phyloP scores from a whole-genome alignment of 2,797 vertebrate genomes.

The Crocidura indochinensis region DNA sequence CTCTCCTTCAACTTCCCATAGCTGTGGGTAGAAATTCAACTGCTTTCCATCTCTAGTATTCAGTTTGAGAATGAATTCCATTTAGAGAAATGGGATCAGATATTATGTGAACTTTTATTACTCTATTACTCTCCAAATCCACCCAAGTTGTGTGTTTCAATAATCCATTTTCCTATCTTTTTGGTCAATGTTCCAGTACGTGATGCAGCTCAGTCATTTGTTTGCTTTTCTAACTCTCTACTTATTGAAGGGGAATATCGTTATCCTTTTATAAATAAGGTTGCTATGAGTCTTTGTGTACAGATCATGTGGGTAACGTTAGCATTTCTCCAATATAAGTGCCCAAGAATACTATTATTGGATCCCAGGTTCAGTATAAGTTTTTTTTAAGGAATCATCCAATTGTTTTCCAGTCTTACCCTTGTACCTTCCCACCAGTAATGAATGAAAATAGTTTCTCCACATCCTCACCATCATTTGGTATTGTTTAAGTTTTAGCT shows the following conservation, averaged over 20 bases:
- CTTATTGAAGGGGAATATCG: background rate
- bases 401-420: constrained; percentile 6
- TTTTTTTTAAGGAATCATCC: background rate
- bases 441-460: background rate
- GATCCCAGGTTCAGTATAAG: background rate
- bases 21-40: background rate
- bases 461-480: background rate
- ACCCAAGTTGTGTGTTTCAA: background rate
- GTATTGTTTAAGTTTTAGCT: background rate
- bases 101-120: constrained; percentile 5
- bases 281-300: background rate
- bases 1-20: background rate
- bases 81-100: background rate
- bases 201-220: background rate
- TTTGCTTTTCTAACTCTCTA: background rate
- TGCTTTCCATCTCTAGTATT: background rate
- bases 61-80: background rate
- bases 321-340: constrained; percentile 48
- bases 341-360: background rate
- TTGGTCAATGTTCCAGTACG: background rate
- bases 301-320: background rate
- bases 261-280: constrained; percentile 46
- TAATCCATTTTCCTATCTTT: background rate
- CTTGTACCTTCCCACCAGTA: constrained; percentile 20
- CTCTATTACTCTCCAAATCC: background rate